Conservation (phyloP, 2,797 vertebrate genomes). For the Coccyzus lansbergi region DNA sequence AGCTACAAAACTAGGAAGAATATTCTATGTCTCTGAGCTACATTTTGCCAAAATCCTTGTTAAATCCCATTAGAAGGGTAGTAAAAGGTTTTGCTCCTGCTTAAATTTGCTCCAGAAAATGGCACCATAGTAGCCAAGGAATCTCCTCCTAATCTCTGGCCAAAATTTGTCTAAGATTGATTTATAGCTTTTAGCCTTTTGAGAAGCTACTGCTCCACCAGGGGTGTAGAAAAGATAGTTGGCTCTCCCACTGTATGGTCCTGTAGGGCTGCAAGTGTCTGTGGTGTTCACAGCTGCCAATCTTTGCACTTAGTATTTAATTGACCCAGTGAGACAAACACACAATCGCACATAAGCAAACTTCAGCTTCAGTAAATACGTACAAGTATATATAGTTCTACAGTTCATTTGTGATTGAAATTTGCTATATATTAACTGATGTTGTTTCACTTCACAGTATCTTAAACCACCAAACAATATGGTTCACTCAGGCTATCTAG, state of each 20-base stretch:
- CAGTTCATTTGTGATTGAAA: not conserved
- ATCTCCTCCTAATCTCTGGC: not conserved
- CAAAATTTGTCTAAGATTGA: not conserved
- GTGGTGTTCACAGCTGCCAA: not conserved
- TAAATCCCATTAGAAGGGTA: not conserved
- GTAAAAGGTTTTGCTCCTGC: not conserved
- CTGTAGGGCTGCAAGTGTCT: not conserved
- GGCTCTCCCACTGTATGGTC: not conserved
- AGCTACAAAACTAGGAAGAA: not conserved
- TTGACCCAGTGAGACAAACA: not conserved
- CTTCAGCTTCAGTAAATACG: not conserved
- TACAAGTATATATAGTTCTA: not conserved
- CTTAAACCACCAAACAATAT: not conserved
- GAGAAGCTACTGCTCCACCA: not conserved
- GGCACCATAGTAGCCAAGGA: not conserved
- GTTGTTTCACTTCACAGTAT: not conserved
- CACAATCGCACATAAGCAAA: not conserved
- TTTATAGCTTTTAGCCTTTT: not conserved
- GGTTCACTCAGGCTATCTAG: not conserved
- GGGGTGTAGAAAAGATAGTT: not conserved
- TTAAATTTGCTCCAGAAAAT: not conserved
- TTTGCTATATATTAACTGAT: not conserved
- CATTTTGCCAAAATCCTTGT: not conserved
- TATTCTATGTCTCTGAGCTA: fast-evolving
- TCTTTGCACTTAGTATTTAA: not conserved